Percentiles rank a stretch among this genome's conserved stretches.
Conservation (phyloP, 2,797 vertebrate species). For the Protonibea diacanthus region DNA sequence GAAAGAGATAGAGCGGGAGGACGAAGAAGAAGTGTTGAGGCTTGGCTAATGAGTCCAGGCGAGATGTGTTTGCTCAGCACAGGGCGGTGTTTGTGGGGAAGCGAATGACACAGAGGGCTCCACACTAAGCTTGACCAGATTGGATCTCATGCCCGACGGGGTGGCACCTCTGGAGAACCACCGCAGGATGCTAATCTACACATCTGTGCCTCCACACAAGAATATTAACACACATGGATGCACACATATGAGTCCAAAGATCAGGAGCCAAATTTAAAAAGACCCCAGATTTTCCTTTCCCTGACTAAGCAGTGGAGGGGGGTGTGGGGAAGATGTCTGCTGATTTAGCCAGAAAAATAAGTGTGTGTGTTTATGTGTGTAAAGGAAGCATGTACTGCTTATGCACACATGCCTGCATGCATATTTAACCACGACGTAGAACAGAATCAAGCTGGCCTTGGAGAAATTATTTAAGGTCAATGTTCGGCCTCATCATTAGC, state of each 20-base stretch:
- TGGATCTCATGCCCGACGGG: constrained; percentile 56
- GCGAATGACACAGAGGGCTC: constrained; percentile 62
- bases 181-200: constrained; percentile 53
- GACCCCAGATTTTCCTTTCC: constrained; percentile 38
- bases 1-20: background rate
- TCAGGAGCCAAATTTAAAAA: constrained; percentile 43
- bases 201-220: background rate
- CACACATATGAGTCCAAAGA: constrained; percentile 42
- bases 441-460: background rate
- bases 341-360: constrained; percentile 44
- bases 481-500: constrained; percentile 37
- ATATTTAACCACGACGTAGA: constrained; percentile 17
- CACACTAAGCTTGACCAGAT: constrained; percentile 65
- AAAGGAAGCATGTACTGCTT: background rate
- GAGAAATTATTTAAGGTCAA: constrained; percentile 30
- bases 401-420: constrained; percentile 13
- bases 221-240: constrained; percentile 24
- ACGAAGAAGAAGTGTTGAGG: constrained; percentile 42
- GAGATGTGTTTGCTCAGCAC: constrained; percentile 77
- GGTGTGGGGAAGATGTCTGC: constrained; percentile 21
- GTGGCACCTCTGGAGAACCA: constrained; percentile 49
- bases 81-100: constrained; percentile 33
- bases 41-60: constrained; percentile 69
- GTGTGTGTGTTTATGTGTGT: constrained; percentile 24
- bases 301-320: constrained; percentile 56